Base-by-base conservation (phyloP, 2,888 invertebrate species). In the Calliphora vomitoria region DNA sequence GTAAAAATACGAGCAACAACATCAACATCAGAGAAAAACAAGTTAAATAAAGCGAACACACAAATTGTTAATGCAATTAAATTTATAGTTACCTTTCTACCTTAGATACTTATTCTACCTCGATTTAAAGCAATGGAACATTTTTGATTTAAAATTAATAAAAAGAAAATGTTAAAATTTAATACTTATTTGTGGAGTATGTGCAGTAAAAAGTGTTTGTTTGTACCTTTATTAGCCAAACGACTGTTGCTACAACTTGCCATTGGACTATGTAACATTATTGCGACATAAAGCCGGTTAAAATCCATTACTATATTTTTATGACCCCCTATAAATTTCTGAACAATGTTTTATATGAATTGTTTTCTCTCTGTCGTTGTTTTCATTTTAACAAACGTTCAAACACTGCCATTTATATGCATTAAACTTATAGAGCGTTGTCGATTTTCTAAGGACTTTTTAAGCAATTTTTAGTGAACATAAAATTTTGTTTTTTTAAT, bases 231-330 rank as follows among this genome's bases (percentile, higher is more conserved):
- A 84, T 82, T 85, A 71, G 69, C 41, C 68, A 15, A 60, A 74
- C 72, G 68, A 47, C 78, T 87, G 84, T 84, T 82, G 82, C 69
- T 44, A 44, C 44, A 44, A 44, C 15, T 35, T 58, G 20, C 78
- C 53, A 62, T 38, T 60, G 64, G 50, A n/a, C 35, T 53, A 13
- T 64, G 31, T 66, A 18, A 50, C 47, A 53, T 66, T 75, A 71
- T 50, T 79, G 53, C 53, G 11, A 44, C 66, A 55, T 78, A 50
- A 78, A 69, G 75, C 62, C 62, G 53, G 35, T 69, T 62, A 25
- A 82, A 86, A 75, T 69, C 69, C 82, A 74, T 82, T 75, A 85
- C 66, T 50, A 20, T 55, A 5, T 85, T 87, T 87, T 87, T 85
- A 87, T 69, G 68, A 20, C 69, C 82, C 18, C 69, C 25, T 25